phyloP scores from a whole-genome alignment of 1,140 invertebrate genomes.

The Calliphora vicina region DNA sequence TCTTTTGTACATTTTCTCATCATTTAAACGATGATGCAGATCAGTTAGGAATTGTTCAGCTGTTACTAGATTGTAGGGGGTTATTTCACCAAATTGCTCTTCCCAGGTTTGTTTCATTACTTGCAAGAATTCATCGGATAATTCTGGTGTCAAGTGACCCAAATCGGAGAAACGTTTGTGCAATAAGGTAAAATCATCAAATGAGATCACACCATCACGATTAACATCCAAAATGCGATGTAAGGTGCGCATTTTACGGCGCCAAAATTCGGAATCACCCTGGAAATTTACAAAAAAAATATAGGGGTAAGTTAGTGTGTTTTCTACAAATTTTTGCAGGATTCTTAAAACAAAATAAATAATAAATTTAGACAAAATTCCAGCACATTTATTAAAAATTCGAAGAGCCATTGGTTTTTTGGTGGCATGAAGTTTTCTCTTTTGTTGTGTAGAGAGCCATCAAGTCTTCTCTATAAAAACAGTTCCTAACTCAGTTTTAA shows the following conservation, averaged over 20 bases:
- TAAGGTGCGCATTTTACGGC: conserved; percentile 84
- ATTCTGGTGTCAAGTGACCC: conserved; percentile 72
- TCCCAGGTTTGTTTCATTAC: conserved; percentile 80
- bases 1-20: conserved; percentile 74
- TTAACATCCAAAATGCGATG: conserved; percentile 83
- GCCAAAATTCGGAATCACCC: conserved; percentile 86
- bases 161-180: conserved; percentile 76
- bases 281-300: conserved; percentile 64
- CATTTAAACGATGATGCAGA: conserved; percentile 82
- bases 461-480: too few species aligned
- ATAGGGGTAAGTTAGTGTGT: neutral
- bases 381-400: too few species aligned
- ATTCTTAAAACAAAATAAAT: too few species aligned
- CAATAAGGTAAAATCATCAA: conserved; percentile 79
- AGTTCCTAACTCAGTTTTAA: too few species aligned
- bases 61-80: conserved; percentile 80
- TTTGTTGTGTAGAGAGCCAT: too few species aligned
- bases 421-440: too few species aligned
- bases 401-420: too few species aligned
- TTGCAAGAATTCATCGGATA: conserved; percentile 71
- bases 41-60: conserved; percentile 81
- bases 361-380: too few species aligned
- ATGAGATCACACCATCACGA: conserved; percentile 85
- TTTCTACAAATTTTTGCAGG: too few species aligned
- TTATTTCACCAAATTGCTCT: conserved; percentile 82